These are phyloP conservation scores for Elephantulus edwardii DNA, from an alignment of 2,113 vertebrate species.

Conservation along the genomic window DNA sequence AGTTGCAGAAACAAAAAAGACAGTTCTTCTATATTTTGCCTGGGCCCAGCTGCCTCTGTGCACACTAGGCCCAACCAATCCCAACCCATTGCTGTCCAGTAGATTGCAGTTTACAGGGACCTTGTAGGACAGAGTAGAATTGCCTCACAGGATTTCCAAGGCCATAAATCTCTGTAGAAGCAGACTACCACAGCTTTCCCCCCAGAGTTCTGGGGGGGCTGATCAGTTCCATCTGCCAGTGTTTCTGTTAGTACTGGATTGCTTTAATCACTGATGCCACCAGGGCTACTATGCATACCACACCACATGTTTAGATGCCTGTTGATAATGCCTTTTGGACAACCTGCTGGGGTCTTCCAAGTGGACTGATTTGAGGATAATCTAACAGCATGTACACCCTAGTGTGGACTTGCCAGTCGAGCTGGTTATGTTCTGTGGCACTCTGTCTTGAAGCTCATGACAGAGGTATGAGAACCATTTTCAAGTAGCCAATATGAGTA, in stretches of 20 bases:
- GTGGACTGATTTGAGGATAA: not conserved
- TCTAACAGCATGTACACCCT: not conserved
- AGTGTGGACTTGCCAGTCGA: not conserved
- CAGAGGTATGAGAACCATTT: not conserved
- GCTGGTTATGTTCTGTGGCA: not conserved
- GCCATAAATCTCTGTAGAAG: too few species aligned
- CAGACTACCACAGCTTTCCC: too few species aligned
- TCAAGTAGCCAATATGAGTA: not conserved
- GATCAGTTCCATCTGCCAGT: too few species aligned
- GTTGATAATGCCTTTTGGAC: not conserved
- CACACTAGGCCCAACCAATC: too few species aligned
- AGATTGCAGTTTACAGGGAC: too few species aligned
- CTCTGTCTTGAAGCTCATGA: not conserved
- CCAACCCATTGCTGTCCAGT: too few species aligned
- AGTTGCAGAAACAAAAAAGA: not conserved
- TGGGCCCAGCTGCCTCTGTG: not conserved
- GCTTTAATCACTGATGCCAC: too few species aligned
- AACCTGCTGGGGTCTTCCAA: not conserved
- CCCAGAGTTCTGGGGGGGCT: too few species aligned
- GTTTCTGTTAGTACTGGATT: too few species aligned
- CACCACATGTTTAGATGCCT: not conserved
- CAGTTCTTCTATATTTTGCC: not conserved
- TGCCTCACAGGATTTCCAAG: too few species aligned
- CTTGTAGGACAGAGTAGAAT: too few species aligned
- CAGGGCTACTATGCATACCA: too few species aligned